These are phyloP conservation scores for Adrianichthys oophorus DNA, from an alignment of 2,797 vertebrate genomes.

Conservation along the genomic window DNA sequence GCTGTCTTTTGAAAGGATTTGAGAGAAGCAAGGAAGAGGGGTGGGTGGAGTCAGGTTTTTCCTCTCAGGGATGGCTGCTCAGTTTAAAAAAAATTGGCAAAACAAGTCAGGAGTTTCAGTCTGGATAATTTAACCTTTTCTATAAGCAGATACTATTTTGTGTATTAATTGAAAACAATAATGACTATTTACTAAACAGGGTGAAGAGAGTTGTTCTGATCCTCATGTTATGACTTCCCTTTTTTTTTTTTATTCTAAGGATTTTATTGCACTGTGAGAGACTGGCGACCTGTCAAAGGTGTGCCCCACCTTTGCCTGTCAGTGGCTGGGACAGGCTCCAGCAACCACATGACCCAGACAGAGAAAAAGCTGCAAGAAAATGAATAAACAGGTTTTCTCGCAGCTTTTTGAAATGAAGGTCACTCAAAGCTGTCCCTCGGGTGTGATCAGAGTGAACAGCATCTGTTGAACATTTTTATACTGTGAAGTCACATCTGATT, in stretches of 20 bases:
- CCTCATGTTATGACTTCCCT: no score
- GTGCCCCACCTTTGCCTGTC: no score
- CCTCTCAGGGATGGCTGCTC: not conserved
- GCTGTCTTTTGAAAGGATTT: conserved; percentile 27
- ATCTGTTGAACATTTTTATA: conserved; percentile 11
- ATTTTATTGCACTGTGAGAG: not conserved
- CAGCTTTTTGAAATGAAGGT: conserved; percentile 8
- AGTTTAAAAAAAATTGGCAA: conserved; percentile 6
- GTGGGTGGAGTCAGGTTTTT: conserved; percentile 10
- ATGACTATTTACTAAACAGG: no score
- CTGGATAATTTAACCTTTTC: not conserved
- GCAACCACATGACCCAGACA: no score
- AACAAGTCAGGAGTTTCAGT: conserved; percentile 4
- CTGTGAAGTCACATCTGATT: not conserved
- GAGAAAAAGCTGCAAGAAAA: no score
- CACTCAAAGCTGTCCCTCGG: conserved; percentile 11
- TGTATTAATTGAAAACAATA: no score
- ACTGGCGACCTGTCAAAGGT: no score
- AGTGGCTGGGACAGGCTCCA: no score
- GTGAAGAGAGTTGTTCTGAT: no score
- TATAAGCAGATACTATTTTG: no score
- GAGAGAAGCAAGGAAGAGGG: conserved; percentile 30
- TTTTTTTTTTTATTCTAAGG: no score
- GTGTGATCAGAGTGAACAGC: conserved; percentile 18
- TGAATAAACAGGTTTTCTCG: no score